Evolutionary conservation across 2,113 vertebrate species (phyloP), one percentile per base, ranked within the genome.

Genomic region (Eulacestoma nigropectus): DNA sequence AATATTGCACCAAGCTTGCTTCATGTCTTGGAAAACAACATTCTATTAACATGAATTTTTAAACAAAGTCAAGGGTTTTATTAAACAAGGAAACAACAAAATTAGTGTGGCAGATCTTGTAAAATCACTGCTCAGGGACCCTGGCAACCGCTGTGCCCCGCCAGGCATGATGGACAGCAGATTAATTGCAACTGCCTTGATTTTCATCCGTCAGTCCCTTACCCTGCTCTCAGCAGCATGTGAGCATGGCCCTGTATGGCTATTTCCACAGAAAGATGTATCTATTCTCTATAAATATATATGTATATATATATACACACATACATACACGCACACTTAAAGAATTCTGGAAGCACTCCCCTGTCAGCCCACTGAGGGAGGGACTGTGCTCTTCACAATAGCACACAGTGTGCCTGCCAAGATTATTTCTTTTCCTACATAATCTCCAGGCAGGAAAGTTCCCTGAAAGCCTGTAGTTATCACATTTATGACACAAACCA

Each of bases 1-100:
- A 79, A 52, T 35, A n/a, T 25, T 53, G 79, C n/a, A 77, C 76
- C 80, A 47, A 67, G 64, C 49, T 44, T 50, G 82, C 79, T 33
- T 74, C 37, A 74, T 10, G 30, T 13, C 85, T 84, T 76, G 63
- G 84, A 94, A 94, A 96, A 93, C 84, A 93, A 83, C 57, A 7
- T 65, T 72, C 87, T 87, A 78, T 76, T 93, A 82, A 64, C 87
- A 93, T 91, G 63, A 92, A 94, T 69, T 82, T 95, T 96, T 94
- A 89, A 94, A 94, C 74, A 35, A 95, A 96, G 87, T 76, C 80
- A 65, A 79, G 76, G 62, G 80, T 76, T 95, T 94, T 87, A 92
- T 95, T 95, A 86, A 94, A 93, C 69, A 90, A 57, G 88, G 85
- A 96, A 96, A 90, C 35, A 62, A 95, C 80, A 90, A 89, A 95